Evolutionary conservation across 2,797 vertebrate species (phyloP), one percentile per base, ranked within the genome.

Genomic region (Lutra lutra): DNA sequence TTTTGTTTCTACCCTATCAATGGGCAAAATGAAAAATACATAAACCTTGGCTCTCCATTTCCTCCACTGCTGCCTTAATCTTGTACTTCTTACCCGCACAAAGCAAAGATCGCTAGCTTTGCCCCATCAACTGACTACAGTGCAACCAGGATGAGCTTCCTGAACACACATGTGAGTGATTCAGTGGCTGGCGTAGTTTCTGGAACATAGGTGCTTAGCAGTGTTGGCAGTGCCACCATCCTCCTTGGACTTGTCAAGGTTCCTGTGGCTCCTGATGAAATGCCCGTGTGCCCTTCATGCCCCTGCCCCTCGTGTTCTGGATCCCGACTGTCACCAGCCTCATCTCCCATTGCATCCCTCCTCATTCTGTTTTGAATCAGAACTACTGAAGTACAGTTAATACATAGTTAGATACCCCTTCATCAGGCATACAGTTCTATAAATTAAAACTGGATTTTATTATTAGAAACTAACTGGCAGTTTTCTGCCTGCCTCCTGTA

Each of bases 381-480:
- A 70, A 23, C 38, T 89, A 3, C 25, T 46, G 5, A 83, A n/a
- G 21, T 54, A 27, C 46, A 20, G 62, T 79, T 86, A 91, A 72
- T 11, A 60, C 11, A 15, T 1, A 15, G 46, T 46, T 48, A 62
- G 43, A 72, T n/a, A 23, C 1, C 17, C 6, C 32, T 32, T 43
- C 66, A 46, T 75, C 2, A 70, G 13, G 29, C 15, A 0, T 79
- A 56, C 27, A 23, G 7, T 64, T 92, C 11, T 89, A 1, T 78
- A 58, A 75, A 66, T 23, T 94, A 77, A 88, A 94, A 48, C 2
- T 38, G 48, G 13, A 3, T 35, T 86, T 95, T 27, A 84, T 89
- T 29, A 56, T 25, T 64, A 79, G 86, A 89, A 80, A 80, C n/a
- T 83, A 18, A 56, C 25, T 23, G 72, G 32, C 20, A 27, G 2